Percentiles rank a stretch among this genome's conserved stretches.
Conservation (phyloP, 2,797 vertebrate species). For the Phataginus tetradactyla region DNA sequence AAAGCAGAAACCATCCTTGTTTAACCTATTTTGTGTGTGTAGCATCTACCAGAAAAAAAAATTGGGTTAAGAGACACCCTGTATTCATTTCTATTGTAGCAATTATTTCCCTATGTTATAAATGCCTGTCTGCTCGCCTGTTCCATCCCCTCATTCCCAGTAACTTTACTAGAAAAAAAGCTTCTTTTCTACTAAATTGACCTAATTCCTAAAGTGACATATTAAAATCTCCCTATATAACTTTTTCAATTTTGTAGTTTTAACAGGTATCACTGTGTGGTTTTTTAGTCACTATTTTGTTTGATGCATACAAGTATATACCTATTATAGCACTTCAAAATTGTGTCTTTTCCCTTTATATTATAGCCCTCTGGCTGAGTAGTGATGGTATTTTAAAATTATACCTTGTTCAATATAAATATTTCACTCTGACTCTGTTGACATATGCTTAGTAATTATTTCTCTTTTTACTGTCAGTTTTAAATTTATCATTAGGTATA, state of each 20-base stretch:
- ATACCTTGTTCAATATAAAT: background rate
- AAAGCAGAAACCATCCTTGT: background rate
- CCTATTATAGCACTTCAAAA: background rate
- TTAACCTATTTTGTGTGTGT: slow-evolving; percentile 22
- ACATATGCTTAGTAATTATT: background rate
- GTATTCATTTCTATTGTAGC: background rate
- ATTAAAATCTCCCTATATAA: background rate
- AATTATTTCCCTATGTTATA: background rate
- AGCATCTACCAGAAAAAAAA: background rate
- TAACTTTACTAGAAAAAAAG: background rate
- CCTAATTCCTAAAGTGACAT: background rate
- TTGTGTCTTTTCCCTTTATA: background rate
- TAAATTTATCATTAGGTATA: background rate
- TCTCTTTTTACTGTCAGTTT: slow-evolving; percentile 18
- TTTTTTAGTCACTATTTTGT: background rate
- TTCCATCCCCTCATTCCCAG: background rate
- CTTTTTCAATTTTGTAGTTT: background rate
- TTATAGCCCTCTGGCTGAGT: background rate
- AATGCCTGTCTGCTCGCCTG: background rate
- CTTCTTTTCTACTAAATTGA: background rate
- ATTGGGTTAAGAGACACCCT: background rate
- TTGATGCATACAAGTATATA: background rate
- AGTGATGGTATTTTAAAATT: background rate
- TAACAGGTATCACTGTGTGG: background rate
- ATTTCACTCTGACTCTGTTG: background rate